phyloP scores from a whole-genome alignment of 2,113 vertebrate genomes.

The Catharus bicknelli region DNA sequence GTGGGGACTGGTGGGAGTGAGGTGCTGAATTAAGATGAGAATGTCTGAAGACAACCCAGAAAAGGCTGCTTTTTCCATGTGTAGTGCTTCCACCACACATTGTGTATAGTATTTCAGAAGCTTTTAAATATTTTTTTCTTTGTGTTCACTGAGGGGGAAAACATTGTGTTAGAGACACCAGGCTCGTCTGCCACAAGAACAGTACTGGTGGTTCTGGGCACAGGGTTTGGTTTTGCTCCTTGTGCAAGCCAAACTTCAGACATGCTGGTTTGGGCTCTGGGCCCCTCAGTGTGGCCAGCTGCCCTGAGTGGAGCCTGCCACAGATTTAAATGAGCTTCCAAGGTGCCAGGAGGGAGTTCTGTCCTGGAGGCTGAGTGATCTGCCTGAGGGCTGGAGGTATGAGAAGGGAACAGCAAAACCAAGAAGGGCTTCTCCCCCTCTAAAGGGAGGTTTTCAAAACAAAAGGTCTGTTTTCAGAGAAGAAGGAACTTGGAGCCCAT shows the following conservation, averaged over 20 bases:
- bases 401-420: not conserved
- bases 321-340: not conserved
- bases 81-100: not conserved
- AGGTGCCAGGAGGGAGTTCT: not conserved
- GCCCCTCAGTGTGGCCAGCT: not conserved
- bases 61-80: not conserved
- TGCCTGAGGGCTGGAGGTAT: not conserved
- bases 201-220: not conserved
- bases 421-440: not conserved
- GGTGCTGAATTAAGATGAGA: not conserved
- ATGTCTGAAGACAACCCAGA: not conserved
- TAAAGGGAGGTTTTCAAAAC: not conserved
- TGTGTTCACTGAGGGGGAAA: not conserved
- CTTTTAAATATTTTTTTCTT: not conserved
- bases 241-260: not conserved
- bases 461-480: not conserved
- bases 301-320: not conserved
- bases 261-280: not conserved
- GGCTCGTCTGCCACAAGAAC: rapidly evolving
- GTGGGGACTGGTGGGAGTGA: not conserved
- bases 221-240: not conserved
- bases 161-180: not conserved
- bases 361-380: rapidly evolving
- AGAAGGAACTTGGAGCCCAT: not conserved
- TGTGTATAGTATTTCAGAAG: not conserved